Percentiles rank a stretch among this genome's conserved stretches.
These are phyloP conservation scores for Cybosia mesomella DNA, from an alignment of 2,888 invertebrate species.

Conservation along the genomic window DNA sequence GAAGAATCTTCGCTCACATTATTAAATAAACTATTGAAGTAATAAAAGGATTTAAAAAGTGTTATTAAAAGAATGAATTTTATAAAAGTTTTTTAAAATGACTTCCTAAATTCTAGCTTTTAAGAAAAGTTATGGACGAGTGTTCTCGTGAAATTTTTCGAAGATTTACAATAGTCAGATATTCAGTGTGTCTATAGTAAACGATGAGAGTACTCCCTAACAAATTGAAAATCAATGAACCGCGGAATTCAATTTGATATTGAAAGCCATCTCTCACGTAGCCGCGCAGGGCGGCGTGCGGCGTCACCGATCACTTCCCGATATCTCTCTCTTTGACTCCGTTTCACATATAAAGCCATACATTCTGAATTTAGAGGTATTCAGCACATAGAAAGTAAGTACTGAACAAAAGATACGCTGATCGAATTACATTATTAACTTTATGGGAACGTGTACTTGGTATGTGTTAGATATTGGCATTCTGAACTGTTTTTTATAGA, in stretches of 20 bases:
- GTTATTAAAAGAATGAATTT: background rate
- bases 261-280: conserved; percentile 87
- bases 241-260: conserved; percentile 90
- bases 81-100: background rate
- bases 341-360: conserved; percentile 73
- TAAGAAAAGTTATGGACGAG: conserved; percentile 40
- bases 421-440: conserved; percentile 50
- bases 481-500: conserved; percentile 30
- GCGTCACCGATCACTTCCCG: conserved; percentile 71
- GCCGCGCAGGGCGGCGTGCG: conserved; percentile 62
- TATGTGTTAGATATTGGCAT: conserved; percentile 40
- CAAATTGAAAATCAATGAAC: conserved; percentile 89
- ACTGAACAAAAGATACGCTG: conserved; percentile 48
- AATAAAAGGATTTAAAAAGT: too few species aligned
- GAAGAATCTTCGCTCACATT: background rate
- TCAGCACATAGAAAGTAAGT: conserved; percentile 41
- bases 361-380: conserved; percentile 58
- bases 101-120: conserved; percentile 35
- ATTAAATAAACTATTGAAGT: background rate
- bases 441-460: conserved; percentile 36
- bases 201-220: conserved; percentile 80
- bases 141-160: conserved; percentile 55
- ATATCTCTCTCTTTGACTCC: conserved; percentile 79
- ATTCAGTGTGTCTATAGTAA: conserved; percentile 77
- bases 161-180: conserved; percentile 78